A percentile compares a stretch with the other conserved stretches of the same genome.
These are phyloP conservation scores for Microcebus ravelobensis DNA, from an alignment of 2,113 vertebrate species.

Conservation along the genomic window DNA sequence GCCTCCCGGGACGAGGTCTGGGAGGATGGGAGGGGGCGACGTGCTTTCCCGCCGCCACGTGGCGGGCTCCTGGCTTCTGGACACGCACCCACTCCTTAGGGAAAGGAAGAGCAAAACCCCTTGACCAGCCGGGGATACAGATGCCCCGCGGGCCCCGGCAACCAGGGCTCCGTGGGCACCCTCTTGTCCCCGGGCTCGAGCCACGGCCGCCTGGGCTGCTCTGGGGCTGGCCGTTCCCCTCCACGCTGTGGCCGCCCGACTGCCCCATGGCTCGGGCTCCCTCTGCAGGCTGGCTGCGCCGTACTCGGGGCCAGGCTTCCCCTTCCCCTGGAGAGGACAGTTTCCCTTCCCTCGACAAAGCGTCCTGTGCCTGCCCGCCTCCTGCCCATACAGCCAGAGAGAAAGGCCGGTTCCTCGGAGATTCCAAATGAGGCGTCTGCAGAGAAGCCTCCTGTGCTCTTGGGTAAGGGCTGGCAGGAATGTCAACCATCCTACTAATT, in stretches of 20 bases:
- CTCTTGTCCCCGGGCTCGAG: background rate
- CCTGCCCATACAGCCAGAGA: background rate
- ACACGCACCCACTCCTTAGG: background rate
- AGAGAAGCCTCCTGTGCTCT: background rate
- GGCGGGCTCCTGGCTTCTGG: background rate
- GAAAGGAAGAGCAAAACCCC: background rate
- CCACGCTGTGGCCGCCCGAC: background rate
- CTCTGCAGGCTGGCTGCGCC: background rate
- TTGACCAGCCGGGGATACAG: background rate
- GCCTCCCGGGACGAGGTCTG: background rate
- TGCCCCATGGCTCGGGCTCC: background rate
- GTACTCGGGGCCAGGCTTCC: background rate
- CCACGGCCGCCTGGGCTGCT: background rate
- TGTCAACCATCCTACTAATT: background rate
- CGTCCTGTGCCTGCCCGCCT: background rate
- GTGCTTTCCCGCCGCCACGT: background rate
- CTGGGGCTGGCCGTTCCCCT: rapidly evolving
- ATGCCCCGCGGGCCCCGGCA: background rate
- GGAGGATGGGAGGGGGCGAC: background rate
- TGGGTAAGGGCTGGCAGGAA: background rate
- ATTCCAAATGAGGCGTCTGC: background rate
- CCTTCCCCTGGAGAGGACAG: background rate
- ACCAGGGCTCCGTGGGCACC: background rate
- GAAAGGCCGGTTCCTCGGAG: background rate
- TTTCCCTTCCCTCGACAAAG: background rate